Evolutionary conservation across 2,888 invertebrate species (phyloP), one percentile per base, ranked within the genome.

Genomic region (Ischnus inquisitorius): DNA sequence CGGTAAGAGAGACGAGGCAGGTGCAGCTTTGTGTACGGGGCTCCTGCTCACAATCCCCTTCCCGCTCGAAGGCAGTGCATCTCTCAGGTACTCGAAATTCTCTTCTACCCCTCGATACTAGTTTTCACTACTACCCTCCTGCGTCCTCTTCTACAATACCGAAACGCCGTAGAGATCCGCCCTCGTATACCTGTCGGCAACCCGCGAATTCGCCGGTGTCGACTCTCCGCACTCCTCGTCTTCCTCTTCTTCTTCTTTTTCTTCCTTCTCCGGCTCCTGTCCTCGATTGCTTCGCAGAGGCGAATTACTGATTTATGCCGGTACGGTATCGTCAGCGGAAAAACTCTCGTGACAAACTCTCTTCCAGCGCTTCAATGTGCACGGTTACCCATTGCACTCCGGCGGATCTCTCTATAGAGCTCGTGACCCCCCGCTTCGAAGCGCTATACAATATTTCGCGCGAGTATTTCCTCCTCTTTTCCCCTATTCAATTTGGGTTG

Each of bases 1-100:
- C 64, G 28, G 84, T 83, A 80, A 82, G 65, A 75, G 77, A 83
- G 69, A 78, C 64, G 65, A 48, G 81, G 84, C 84, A 84, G 84
- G 84, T 84, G 84, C 71, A 84, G 46, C 75, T 79, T 83, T 83
- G 83, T 84, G 14, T 46, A 25, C 25, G 14, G 22, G 10, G 28
- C 28, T 48, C 65, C 62, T 68, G 72, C 62, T 83, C 74, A 77
- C 80, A 80, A 72, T 68, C 74, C 84, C 48, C 64, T 16, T 16
- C 3, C 8, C 57, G 4, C 1, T 57, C 25, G 43, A n/a, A 54
- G 79, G 28, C 65, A 51, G 51, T 64, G 39, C 51, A 71, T 51
- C 71, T 51, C 71, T 51, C 81, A 79, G 81, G 81, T 81, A 84
- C 25, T 69, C 60, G 41, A 71, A 57, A 69, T 48, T 34, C 34